Evolutionary conservation across 2,113 vertebrate species (phyloP).

Genomic region (Callorhinus ursinus): DNA sequence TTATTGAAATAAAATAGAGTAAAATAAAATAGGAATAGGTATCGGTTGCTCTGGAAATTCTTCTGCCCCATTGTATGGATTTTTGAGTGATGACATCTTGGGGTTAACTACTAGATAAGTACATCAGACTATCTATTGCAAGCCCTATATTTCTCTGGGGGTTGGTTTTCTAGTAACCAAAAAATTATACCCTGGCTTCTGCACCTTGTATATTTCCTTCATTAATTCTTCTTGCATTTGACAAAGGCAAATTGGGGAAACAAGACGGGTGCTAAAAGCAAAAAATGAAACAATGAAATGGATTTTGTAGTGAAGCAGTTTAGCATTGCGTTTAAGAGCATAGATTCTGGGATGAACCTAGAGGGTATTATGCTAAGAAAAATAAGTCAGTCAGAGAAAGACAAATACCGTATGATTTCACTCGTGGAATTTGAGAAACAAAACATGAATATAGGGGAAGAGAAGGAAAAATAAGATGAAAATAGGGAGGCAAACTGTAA

Average conservation of each 20-base stretch:
- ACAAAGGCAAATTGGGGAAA: not conserved
- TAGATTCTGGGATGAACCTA: not conserved
- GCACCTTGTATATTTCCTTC: not conserved
- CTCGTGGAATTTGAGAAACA: too few species aligned
- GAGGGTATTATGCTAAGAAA: not conserved
- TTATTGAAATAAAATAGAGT: slow-evolving; percentile 30
- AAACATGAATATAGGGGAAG: too few species aligned
- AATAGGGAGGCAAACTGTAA: too few species aligned
- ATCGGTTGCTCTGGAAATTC: not conserved
- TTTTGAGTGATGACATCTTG: not conserved
- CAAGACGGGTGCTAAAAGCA: not conserved
- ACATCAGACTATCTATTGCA: not conserved
- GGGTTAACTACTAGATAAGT: not conserved
- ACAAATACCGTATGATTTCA: too few species aligned
- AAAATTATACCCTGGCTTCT: not conserved
- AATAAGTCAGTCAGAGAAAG: too few species aligned
- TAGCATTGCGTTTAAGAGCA: not conserved
- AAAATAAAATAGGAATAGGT: not conserved
- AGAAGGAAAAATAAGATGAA: too few species aligned
- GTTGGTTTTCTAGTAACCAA: slow-evolving; percentile 13
- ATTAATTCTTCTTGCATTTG: not conserved
- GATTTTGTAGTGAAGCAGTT: not conserved
- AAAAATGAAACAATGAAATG: not conserved
- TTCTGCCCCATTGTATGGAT: not conserved
- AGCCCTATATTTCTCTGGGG: not conserved